Conservation (phyloP, 2,888 invertebrate species). For the Tachina lurida region DNA sequence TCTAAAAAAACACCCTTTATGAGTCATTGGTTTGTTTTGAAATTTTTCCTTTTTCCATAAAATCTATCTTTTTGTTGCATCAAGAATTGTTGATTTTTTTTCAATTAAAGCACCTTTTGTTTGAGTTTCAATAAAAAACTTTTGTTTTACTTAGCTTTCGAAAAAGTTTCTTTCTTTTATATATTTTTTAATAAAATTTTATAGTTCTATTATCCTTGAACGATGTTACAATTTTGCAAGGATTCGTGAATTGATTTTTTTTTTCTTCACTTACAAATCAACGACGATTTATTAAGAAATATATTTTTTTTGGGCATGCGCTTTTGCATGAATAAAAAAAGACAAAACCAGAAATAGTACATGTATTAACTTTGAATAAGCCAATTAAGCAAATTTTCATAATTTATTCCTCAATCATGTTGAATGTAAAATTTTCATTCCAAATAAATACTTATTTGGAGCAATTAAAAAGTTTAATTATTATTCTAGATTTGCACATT, state of each 20-base stretch:
- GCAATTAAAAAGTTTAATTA: neutral
- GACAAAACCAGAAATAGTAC: neutral
- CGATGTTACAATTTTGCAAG: conserved; percentile 62
- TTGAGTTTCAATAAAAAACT: neutral
- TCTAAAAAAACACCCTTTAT: too few relatives aligned
- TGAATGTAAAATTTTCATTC: neutral
- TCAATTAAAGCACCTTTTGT: neutral
- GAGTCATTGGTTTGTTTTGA: conserved; percentile 24
- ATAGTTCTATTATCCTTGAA: conserved; percentile 67
- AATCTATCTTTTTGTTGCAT: conserved; percentile 14
- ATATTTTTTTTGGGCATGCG: conserved; percentile 47
- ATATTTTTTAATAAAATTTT: conserved; percentile 32
- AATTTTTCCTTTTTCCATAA: neutral
- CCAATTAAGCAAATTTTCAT: conserved; percentile 23
- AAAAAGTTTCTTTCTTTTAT: neutral
- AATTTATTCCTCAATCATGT: conserved; percentile 9
- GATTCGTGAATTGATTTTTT: conserved; percentile 69
- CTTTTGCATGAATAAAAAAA: conserved; percentile 6
- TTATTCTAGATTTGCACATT: neutral
- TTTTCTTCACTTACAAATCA: conserved; percentile 18
- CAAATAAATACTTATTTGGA: neutral
- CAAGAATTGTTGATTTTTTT: conserved; percentile 10
- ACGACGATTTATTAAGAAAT: conserved; percentile 55
- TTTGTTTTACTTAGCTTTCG: neutral
- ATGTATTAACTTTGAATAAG: conserved; percentile 21